Evolutionary conservation across 2,797 vertebrate species (phyloP).

Genomic region (Poeciliopsis turneri): DNA sequence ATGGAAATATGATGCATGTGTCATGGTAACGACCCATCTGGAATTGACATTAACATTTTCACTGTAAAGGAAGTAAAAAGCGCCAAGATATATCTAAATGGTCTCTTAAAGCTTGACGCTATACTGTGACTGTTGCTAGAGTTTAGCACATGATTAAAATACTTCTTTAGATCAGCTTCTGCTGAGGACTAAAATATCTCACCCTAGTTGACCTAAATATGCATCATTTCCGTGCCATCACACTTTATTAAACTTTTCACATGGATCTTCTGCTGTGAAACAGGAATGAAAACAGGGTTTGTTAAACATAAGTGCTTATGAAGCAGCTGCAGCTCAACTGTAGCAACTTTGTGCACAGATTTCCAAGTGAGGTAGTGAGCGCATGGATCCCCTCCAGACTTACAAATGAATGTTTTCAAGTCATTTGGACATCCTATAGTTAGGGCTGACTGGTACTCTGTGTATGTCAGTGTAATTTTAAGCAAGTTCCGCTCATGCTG

Average conservation of each 20-base stretch:
- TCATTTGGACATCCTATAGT: not conserved
- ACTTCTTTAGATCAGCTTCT: not conserved
- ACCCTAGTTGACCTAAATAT: not conserved
- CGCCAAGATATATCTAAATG: not conserved
- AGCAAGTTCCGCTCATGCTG: not conserved
- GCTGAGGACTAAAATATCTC: not conserved
- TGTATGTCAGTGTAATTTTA: slow-evolving; percentile 7
- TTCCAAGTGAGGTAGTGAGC: not conserved
- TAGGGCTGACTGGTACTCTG: not conserved
- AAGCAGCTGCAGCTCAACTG: not conserved
- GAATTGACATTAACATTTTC: slow-evolving; percentile 23
- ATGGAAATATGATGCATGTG: not conserved
- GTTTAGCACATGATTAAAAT: slow-evolving; percentile 3
- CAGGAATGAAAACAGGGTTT: not conserved
- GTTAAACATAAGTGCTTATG: not conserved
- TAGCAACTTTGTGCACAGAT: not conserved
- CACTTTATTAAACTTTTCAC: not conserved
- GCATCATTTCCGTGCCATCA: not conserved
- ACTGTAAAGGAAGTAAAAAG: slow-evolving; percentile 5
- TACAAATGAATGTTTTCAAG: not conserved
- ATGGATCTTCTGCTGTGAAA: not conserved
- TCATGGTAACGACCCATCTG: not conserved
- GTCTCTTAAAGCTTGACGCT: not conserved
- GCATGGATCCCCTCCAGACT: not conserved
- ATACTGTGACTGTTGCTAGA: not conserved